Evolutionary conservation across 2,888 invertebrate genomes (phyloP), one percentile per base, ranked within the genome.

Genomic region (Andrena trimmerana): DNA sequence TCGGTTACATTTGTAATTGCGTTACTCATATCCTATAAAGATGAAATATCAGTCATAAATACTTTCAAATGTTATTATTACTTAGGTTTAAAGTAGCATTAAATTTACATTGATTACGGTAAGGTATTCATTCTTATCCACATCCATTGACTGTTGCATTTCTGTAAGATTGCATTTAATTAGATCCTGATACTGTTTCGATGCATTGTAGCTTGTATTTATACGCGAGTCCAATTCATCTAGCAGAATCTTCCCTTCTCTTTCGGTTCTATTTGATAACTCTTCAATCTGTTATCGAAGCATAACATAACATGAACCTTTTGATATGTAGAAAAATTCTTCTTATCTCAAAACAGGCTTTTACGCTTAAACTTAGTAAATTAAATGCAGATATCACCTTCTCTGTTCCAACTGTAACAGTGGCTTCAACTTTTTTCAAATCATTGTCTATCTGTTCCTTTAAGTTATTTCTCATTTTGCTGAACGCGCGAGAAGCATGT

Each of bases 191-290:
- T 92, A 90, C 36, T 85, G 75, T 31, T 57, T 57, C 29, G 92
- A 81, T n/a, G 82, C 78, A 62, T 89, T 74, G 50, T 88, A 86
- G 60, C 85, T 89, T 50, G 83, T 72, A 52, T 83, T 89, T 36
- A 92, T 36, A 60, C 86, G 86, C 20, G 73, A 87, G 79, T 91
- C 86, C 62, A 94, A 86, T 80, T 93, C 87, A 13, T 86, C 75
- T 13, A 88, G 84, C 42, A 93, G 54, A 50, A 78, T 69, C 52
- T 83, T 82, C 62, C 93, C 88, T 27, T 88, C 66, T 27, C 71
- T 59, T n/a, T 86, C 78, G 59, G 88, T 84, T 29, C 69, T 70
- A 7, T 87, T 86, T 16, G 87, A 89, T 42, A 91, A 74, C 16
- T 73, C 77, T 83, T 89, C 91, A 76, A 91, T 93, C 86, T 89